Evolutionary conservation across 2,888 invertebrate species (phyloP).

Genomic region (Leucophenga montana): DNA sequence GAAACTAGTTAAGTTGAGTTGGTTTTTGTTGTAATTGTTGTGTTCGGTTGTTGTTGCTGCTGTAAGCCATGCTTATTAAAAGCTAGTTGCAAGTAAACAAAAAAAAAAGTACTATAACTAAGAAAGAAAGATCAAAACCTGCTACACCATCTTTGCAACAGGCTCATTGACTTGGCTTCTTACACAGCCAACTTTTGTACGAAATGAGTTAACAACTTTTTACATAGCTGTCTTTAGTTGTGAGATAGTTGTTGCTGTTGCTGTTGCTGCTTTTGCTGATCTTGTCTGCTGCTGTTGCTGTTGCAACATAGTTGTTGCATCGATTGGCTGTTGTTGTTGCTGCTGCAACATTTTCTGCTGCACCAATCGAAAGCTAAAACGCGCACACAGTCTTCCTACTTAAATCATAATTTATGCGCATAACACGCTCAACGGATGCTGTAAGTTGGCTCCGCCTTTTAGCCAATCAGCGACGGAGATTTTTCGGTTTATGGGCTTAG

Average conservation of each 20-base stretch:
- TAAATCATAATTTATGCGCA: constrained; percentile 67
- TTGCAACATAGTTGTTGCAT: constrained; percentile 9
- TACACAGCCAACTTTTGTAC: constrained; percentile 5
- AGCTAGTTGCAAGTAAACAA: not conserved
- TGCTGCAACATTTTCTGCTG: constrained; percentile 39
- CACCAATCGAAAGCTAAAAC: constrained; percentile 65
- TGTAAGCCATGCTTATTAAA: constrained; percentile 26
- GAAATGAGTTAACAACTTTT: constrained; percentile 29
- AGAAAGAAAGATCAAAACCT: constrained; percentile 35
- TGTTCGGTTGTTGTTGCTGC: constrained; percentile 7
- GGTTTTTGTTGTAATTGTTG: not conserved
- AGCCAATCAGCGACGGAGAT: constrained; percentile 55
- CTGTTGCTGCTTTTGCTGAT: constrained; percentile 40
- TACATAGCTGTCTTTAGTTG: constrained; percentile 24
- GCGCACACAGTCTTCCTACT: constrained; percentile 51
- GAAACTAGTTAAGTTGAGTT: not conserved
- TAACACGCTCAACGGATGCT: constrained; percentile 49
- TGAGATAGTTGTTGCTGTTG: constrained; percentile 41
- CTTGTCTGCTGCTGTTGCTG: constrained; percentile 32
- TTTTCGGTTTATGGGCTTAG: not conserved
- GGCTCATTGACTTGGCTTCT: constrained; percentile 2
- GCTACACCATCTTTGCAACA: constrained; percentile 38
- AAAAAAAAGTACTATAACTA: not conserved
- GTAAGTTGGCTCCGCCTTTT: constrained; percentile 59
- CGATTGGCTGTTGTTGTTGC: constrained; percentile 17